A percentile compares a stretch with the other conserved stretches of the same genome.
phyloP scores from a whole-genome alignment of 2,113 vertebrate genomes.

The Campylomormyrus numenius region DNA sequence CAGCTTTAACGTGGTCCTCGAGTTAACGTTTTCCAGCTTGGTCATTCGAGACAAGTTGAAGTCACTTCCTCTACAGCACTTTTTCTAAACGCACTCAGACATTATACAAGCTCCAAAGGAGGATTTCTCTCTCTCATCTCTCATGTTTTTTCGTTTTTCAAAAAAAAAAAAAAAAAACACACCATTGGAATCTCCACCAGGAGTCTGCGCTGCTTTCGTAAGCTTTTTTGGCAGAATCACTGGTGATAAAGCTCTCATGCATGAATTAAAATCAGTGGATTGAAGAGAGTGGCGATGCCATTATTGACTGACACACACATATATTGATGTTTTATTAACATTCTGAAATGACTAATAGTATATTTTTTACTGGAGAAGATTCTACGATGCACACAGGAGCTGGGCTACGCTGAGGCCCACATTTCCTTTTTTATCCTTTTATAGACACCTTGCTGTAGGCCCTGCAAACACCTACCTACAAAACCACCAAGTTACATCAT shows the following conservation, averaged over 20 bases:
- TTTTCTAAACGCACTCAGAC: not conserved
- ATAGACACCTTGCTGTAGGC: not conserved
- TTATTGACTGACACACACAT: not conserved
- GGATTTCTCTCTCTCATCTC: too few relatives aligned
- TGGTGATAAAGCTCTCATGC: not conserved
- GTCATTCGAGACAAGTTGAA: not conserved
- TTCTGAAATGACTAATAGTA: not conserved
- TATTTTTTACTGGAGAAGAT: not conserved
- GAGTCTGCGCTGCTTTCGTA: not conserved
- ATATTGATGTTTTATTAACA: not conserved
- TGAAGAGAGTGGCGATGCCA: not conserved
- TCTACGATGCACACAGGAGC: not conserved
- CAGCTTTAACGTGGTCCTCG: not conserved
- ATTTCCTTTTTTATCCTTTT: not conserved
- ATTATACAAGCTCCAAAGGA: not conserved
- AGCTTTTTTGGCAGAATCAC: not conserved
- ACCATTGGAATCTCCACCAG: not conserved
- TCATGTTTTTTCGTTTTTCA: not conserved
- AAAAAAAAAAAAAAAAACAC: not conserved
- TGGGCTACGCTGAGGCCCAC: not conserved
- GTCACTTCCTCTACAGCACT: not conserved
- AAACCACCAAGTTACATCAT: not conserved
- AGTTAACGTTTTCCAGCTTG: not conserved
- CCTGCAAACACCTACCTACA: not conserved
- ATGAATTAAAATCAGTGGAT: not conserved